Evolutionary conservation across 2,888 invertebrate species (phyloP).

Genomic region (Drosophila fungiperda): DNA sequence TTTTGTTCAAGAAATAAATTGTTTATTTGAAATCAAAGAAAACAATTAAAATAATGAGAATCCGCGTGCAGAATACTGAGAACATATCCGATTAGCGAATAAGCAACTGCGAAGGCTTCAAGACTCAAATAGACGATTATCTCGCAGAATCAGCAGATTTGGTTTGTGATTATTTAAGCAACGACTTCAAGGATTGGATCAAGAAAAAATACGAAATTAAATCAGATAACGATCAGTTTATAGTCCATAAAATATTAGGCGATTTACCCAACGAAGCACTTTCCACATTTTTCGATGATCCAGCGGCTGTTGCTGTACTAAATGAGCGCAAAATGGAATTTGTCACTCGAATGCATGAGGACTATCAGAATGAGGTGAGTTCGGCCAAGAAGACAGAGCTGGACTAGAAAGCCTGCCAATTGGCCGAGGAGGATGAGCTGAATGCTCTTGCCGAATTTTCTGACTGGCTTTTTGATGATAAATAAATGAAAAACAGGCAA

Average conservation of each 20-base stretch:
- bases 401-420: accelerated
- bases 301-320: neutral
- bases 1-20: neutral
- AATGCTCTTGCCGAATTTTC: neutral
- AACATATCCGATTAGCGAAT: accelerated
- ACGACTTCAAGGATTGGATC: neutral
- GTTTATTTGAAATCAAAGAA: neutral
- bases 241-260: neutral
- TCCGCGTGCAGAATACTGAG: too few relatives aligned
- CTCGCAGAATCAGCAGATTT: neutral
- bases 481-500: too few relatives aligned
- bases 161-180: neutral
- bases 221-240: neutral
- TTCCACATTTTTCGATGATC: accelerated
- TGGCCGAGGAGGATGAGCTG: neutral
- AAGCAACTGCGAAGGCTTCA: too few relatives aligned
- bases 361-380: neutral
- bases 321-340: neutral
- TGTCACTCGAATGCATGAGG: neutral
- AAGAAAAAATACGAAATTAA: neutral
- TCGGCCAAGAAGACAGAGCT: neutral
- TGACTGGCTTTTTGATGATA: too few relatives aligned
- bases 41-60: neutral
- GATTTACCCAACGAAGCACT: neutral
- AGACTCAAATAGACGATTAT: neutral